phyloP scores from a whole-genome alignment of 2,888 invertebrate genomes.

The Thymelicus acteon region DNA sequence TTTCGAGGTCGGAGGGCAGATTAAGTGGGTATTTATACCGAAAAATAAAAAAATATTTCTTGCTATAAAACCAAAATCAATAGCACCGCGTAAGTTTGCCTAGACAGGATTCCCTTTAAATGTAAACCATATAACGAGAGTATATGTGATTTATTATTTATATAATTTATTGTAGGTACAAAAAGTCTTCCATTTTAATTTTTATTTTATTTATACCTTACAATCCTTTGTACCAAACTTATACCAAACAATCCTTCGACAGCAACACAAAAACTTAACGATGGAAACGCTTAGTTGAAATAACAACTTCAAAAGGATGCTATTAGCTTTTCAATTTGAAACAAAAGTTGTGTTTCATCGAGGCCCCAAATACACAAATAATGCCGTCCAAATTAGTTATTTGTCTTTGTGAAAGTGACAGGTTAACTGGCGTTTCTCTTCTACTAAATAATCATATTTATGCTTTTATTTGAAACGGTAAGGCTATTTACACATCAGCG shows the following conservation, averaged over 20 bases:
- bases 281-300: background rate
- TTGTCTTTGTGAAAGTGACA: constrained; percentile 38
- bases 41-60: background rate
- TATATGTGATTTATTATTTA: no score
- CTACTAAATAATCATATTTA: constrained; percentile 37
- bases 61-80: background rate
- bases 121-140: no score
- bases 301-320: constrained; percentile 26
- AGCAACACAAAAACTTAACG: background rate
- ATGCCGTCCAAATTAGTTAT: constrained; percentile 37
- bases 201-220: no score
- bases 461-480: constrained; percentile 29
- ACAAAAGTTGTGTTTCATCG: constrained; percentile 34
- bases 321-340: constrained; percentile 35
- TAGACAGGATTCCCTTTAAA: no score
- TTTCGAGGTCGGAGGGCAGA: background rate
- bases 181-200: no score
- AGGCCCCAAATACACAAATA: constrained; percentile 27
- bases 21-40: background rate
- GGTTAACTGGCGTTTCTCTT: constrained; percentile 38
- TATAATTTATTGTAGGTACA: no score
- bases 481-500: constrained; percentile 6
- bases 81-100: no score
- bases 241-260: no score
- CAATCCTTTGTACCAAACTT: no score